Evolutionary conservation across 30 jellyfish, hydroid and myxozoan species (phyloP), one percentile per base, ranked within the genome.

Genomic region (Phacellophora camtschatica): DNA sequence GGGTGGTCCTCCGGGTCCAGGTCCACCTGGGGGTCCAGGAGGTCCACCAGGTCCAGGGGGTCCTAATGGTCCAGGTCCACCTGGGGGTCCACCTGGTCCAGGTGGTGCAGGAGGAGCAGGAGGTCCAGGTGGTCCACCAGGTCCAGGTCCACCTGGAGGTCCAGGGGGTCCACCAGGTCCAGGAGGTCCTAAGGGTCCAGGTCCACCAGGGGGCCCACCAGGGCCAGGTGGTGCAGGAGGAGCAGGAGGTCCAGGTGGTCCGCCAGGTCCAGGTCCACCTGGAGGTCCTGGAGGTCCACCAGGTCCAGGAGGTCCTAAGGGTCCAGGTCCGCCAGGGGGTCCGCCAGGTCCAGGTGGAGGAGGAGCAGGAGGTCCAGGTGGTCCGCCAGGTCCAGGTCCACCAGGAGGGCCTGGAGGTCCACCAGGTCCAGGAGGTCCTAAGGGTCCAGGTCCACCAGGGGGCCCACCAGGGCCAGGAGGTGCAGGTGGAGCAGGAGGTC

Each of bases 401-500:
- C 90, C 90, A 55, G 87, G 87, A 51, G 76, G 76, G 12, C 87
- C 87, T 32, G 90, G 83, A 42, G 90, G 90, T 79, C 90, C 90
- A 31, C 74, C 68, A 0, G 83, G 83, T 48, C 90, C 84, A 36
- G 85, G 66, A 45, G 97, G 82, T 67, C 90, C 85, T 27, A 85
- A 64, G 22, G 96, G 92, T 57, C 84, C 92, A 20, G 28, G 76
- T 2, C 91, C 91, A 29, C 88, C 90, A 77, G 97, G 87, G 56
- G 94, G 84, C 5, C 86, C 83, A 81, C 88, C 84, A 24, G 94
- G 91, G 63, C 95, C 97, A n/a, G 97, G 94, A 31, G 96, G 92
- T 75, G 91, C 97, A 37, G 96, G 96, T 5, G 87, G 82, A 51
- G 96, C 98, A 58, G 95, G 87, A 28, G 89, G 89, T 68, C 98